A percentile compares a stretch with the other conserved stretches of the same genome.
Evolutionary conservation across 2,888 invertebrate species (phyloP).

Genomic region (Pyrgus malvae): DNA sequence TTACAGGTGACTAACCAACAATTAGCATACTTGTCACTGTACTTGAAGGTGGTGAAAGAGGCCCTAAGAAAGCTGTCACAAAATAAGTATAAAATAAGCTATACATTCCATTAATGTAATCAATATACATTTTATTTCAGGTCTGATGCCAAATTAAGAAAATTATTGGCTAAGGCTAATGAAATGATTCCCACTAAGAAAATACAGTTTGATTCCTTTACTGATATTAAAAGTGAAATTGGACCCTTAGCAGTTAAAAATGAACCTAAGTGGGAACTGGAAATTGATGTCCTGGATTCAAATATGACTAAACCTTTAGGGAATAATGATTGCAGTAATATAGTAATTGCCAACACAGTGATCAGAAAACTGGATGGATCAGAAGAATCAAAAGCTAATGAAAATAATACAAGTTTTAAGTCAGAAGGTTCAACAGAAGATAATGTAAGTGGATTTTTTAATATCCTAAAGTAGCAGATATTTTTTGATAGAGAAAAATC

Average conservation of each 20-base stretch:
- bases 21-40: no score
- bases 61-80: no score
- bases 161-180: conserved; percentile 50
- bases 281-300: conserved; percentile 56
- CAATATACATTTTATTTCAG: conserved; percentile 38
- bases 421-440: conserved; percentile 33
- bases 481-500: no score
- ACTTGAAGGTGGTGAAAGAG: no score
- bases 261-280: conserved; percentile 76
- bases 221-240: conserved; percentile 76
- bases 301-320: conserved; percentile 48
- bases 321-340: conserved; percentile 45
- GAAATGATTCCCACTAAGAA: conserved; percentile 64
- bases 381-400: conserved; percentile 39
- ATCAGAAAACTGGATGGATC: conserved; percentile 70
- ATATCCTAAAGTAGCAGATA: conserved; percentile 32
- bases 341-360: conserved; percentile 73
- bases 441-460: conserved; percentile 53
- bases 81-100: no score
- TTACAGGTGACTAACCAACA: no score
- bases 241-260: conserved; percentile 61
- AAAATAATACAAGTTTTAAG: conserved; percentile 13
- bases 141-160: conserved; percentile 67
- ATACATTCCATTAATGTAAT: not conserved
- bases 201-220: conserved; percentile 73